These are phyloP conservation scores for Mactra quadrangularis DNA, from an alignment of 1,140 invertebrate species.

Conservation along the genomic window DNA sequence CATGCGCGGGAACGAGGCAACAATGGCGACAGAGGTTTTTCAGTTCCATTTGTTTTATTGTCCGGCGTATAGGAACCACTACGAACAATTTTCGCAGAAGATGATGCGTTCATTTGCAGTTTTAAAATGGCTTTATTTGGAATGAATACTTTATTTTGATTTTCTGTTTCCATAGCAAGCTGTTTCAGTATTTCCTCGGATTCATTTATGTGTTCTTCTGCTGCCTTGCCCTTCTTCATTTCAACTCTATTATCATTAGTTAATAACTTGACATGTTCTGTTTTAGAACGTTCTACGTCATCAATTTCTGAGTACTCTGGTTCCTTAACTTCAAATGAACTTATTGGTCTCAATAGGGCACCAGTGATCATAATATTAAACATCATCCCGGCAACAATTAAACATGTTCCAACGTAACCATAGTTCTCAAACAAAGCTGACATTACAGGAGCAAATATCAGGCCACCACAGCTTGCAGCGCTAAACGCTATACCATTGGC, in stretches of 20 bases:
- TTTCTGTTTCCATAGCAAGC: slow-evolving; percentile 26
- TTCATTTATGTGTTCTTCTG: slow-evolving; percentile 11
- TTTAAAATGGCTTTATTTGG: slow-evolving; percentile 19
- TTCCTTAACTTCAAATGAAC: slow-evolving; percentile 32
- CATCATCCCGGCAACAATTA: slow-evolving; percentile 51
- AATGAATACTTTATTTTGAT: not conserved
- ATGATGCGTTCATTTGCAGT: not conserved
- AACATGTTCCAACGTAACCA: slow-evolving; percentile 45
- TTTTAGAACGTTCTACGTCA: not conserved
- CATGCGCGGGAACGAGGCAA: slow-evolving; percentile 26
- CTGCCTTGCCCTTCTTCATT: not conserved
- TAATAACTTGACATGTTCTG: not conserved
- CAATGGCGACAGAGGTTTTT: slow-evolving; percentile 12
- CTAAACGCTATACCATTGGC: slow-evolving; percentile 50
- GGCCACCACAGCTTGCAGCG: slow-evolving; percentile 47
- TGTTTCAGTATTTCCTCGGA: slow-evolving; percentile 29
- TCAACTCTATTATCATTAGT: not conserved
- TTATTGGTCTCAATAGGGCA: slow-evolving; percentile 44
- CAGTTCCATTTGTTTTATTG: not conserved
- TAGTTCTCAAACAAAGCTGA: slow-evolving; percentile 44
- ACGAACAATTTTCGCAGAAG: slow-evolving; percentile 14
- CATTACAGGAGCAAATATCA: slow-evolving; percentile 52
- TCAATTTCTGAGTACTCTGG: not conserved
- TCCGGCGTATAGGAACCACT: slow-evolving; percentile 28
- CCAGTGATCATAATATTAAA: slow-evolving; percentile 33